Evolutionary conservation across 2,113 vertebrate genomes (phyloP).

Genomic region (Prunella fulvescens): DNA sequence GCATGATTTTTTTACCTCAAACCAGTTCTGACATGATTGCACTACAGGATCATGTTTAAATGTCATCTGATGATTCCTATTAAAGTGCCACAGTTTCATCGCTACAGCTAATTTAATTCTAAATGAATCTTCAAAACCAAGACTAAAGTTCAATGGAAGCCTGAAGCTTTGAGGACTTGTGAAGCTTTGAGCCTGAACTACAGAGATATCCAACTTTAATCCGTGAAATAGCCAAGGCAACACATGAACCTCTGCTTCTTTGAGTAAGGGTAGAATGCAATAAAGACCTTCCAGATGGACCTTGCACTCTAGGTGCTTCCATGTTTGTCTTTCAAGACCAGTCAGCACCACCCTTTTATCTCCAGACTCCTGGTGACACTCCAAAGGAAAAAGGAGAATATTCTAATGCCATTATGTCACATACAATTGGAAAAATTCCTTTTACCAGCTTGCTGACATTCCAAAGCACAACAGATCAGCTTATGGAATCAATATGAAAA

Average conservation of each 20-base stretch:
- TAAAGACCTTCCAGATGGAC: neutral
- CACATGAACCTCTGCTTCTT: neutral
- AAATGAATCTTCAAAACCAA: conserved; percentile 53
- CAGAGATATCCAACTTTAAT: neutral
- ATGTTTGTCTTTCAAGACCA: neutral
- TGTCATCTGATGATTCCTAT: conserved; percentile 65
- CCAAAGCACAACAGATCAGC: neutral
- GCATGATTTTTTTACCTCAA: conserved; percentile 23
- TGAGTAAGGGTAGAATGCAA: neutral
- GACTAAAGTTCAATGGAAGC: conserved; percentile 25
- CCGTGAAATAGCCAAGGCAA: neutral
- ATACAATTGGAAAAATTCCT: neutral
- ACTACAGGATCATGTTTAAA: conserved; percentile 48
- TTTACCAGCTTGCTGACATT: neutral
- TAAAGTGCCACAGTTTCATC: conserved; percentile 51
- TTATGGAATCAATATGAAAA: neutral
- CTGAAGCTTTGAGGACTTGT: neutral
- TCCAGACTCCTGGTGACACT: neutral
- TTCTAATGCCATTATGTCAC: neutral
- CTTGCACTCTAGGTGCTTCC: neutral
- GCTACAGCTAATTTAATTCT: conserved; percentile 70
- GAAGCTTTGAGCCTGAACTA: conserved; percentile 2
- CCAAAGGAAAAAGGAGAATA: neutral
- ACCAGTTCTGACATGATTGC: conserved; percentile 43
- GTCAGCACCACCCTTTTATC: neutral